A percentile compares a stretch with the other conserved stretches of the same genome.
phyloP scores from a whole-genome alignment of 2,888 invertebrate genomes.

The Azorinus chamasolen region DNA sequence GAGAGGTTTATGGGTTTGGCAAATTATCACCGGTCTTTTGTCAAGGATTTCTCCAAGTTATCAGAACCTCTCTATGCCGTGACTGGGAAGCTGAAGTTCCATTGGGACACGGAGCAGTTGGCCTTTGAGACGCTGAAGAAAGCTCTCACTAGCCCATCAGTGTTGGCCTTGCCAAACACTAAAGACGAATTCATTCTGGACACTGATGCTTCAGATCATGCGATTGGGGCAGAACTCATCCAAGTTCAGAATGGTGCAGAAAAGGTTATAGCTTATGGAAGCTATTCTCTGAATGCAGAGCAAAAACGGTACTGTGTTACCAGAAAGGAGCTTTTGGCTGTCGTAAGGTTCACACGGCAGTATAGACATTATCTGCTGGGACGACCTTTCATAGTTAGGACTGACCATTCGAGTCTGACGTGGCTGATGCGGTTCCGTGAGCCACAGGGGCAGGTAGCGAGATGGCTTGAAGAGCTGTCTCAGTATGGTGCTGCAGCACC shows the following conservation, averaged over 20 bases:
- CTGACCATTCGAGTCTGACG: no score
- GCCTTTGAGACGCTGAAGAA: conserved; percentile 32
- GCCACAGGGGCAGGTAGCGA: no score
- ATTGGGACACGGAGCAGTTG: conserved; percentile 35
- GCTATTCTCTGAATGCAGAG: conserved; percentile 4
- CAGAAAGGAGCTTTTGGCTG: conserved; percentile 2
- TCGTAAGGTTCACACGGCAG: not conserved
- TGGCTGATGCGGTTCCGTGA: no score
- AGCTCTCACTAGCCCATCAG: conserved; percentile 27
- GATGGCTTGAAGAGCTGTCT: conserved; percentile 4
- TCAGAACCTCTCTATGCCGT: conserved; percentile 48
- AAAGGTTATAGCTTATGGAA: not conserved
- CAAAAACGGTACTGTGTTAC: not conserved
- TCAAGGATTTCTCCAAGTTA: conserved; percentile 34
- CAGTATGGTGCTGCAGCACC: conserved; percentile 2
- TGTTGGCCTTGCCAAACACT: conserved; percentile 45
- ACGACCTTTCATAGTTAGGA: no score
- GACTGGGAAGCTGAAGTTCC: conserved; percentile 41
- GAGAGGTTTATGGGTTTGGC: conserved; percentile 59
- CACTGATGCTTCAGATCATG: conserved; percentile 60
- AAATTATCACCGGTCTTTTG: conserved; percentile 54
- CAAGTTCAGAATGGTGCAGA: conserved; percentile 59
- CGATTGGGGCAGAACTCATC: conserved; percentile 57
- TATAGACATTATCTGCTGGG: not conserved
- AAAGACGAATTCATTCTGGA: conserved; percentile 54